Evolutionary conservation across 1,140 invertebrate genomes (phyloP), one percentile per base, ranked within the genome.

Genomic region (Liolophura sinensis): DNA sequence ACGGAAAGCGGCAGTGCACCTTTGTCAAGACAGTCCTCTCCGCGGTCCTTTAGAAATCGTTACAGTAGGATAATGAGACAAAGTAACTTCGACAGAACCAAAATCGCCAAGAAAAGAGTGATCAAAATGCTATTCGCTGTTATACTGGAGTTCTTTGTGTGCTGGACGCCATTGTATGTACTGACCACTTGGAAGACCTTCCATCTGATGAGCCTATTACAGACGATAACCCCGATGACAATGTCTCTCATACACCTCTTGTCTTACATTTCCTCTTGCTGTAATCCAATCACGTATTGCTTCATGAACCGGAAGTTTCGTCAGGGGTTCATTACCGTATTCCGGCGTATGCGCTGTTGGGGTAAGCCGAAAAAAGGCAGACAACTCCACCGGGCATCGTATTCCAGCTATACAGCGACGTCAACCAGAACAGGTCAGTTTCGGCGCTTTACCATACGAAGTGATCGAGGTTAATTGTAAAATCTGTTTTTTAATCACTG

Each of bases 261-360:
- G 59, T 92, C 93, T 1, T 97, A 95, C 78, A 87, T 92, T 48
- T 93, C 92, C 1, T 92, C 91, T 0, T 96, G 93, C 78, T 93
- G 92, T 79, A 96, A 97, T 81, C 94, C 94, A 0, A 94, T 96
- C 74, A 96, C 94, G 0, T 96, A 96, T 79, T 95, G 93, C 84
- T 96, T 96, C 87, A 94, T 96, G 93, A 95, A 95, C 81, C 87
- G 88, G 64, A 93, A 92, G 75, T 97, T 96, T 78, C 85, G 94
- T 27, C 89, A 91, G 62, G 91, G 91, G 0, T 95, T 95, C 77
- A 86, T 91, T n/a, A 84, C 87, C 46, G 87, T 91, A 0, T 92
- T 94, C 76, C 87, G 89, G 65, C 91, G 90, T 68, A 40, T 40
- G 31, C 31, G 31, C 31, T 40, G 31, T 40, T 40, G 31, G 31